Conservation (phyloP, 2,113 vertebrate species). For the Tylochromis polylepis region DNA sequence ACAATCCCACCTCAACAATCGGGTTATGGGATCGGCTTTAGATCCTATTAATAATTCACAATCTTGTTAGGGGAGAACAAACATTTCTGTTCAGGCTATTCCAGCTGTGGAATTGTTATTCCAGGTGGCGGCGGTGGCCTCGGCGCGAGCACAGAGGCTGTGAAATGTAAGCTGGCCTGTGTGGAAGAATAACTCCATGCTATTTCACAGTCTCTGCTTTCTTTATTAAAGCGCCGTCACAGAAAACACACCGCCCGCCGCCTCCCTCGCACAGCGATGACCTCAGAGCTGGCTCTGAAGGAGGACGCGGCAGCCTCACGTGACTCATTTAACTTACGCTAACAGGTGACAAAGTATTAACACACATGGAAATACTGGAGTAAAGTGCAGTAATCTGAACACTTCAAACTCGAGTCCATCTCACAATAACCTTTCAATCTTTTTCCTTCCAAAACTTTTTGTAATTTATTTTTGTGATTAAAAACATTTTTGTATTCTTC, state of each 20-base stretch:
- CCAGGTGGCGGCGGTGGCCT: constrained; percentile 13
- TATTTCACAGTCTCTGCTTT: constrained; percentile 76
- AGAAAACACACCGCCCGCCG: constrained; percentile 55
- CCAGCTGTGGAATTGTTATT: constrained; percentile 71
- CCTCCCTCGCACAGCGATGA: not conserved
- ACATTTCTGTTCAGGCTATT: constrained; percentile 79
- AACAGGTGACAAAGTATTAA: not conserved
- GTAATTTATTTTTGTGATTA: not conserved
- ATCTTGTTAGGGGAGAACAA: constrained; percentile 80
- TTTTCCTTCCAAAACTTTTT: not conserved
- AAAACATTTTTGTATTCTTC: not conserved
- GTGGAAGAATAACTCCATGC: constrained; percentile 65
- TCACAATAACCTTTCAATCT: not conserved
- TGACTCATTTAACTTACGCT: not conserved
- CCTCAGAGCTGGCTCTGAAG: not conserved
- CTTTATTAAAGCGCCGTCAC: constrained; percentile 77
- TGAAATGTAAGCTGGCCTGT: constrained; percentile 52
- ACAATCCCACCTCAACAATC: constrained; percentile 79
- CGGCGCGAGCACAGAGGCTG: constrained; percentile 10
- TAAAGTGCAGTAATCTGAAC: not conserved
- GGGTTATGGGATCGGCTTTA: constrained; percentile 72
- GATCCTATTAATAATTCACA: constrained; percentile 82
- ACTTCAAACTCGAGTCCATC: not conserved
- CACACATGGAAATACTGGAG: not conserved
- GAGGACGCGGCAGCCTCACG: not conserved